Evolutionary conservation across 2,113 vertebrate genomes (phyloP), one percentile per base, ranked within the genome.

Genomic region (Dendrocopos noguchii): DNA sequence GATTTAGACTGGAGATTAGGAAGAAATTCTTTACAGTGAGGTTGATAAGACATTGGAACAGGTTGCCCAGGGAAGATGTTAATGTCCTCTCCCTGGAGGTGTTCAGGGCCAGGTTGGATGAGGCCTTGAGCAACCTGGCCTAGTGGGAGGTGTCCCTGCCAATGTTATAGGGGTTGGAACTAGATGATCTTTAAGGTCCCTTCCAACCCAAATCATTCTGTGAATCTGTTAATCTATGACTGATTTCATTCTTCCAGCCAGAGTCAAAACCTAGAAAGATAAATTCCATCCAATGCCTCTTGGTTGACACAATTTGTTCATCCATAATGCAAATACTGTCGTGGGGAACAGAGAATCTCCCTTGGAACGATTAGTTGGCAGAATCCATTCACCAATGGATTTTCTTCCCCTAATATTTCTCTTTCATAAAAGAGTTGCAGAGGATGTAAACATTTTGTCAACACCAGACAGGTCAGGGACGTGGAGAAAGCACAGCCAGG

Each of bases 381-480:
- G 72, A 39, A 93, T 63, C n/a, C 67, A 81, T 53, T 89, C 86
- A 94, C 81, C 68, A 91, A 70, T 19, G 46, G 27, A 65, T 88
- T 76, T 70, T 50, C 55, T 91, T 46, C 31, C 42, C 28, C 68
- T 36, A 70, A 34, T 70, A 86, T 68, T 91, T 87, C 87, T 76
- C 57, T 73, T 80, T 79, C 42, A 65, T 34, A 2, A 53, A 92
- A 83, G 72, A 94, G 36, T n/a, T 89, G 47, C 17, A 76, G 12
- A 64, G 76, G 65, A 90, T 68, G 88, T 68, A 91, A 97, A 91
- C 87, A 88, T 84, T 96, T 95, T 95, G 94, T 93, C 92, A 96
- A 91, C 3, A 29, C 83, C 79, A 95, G 80, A 70, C 79, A 94
- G 79, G 61, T 94, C 87, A 89, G 47, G 57, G 68, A 75, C 68